Percentiles rank a stretch among this genome's conserved stretches.
Conservation (phyloP, 2,888 invertebrate genomes). For the Melinaea menophilus region DNA sequence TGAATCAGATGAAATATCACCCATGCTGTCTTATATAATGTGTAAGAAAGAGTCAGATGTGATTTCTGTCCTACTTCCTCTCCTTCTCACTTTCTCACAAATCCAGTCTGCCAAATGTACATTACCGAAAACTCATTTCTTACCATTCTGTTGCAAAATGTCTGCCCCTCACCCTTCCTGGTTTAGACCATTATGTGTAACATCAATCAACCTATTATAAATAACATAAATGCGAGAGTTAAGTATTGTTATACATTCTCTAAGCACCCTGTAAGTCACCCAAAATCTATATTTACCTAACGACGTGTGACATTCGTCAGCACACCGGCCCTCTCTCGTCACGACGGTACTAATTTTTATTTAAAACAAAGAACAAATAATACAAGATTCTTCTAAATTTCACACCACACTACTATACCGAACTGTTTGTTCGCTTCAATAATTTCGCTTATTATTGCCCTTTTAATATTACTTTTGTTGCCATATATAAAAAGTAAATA, state of each 20-base stretch:
- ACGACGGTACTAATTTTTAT: slow-evolving; percentile 48
- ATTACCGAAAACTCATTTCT: neutral
- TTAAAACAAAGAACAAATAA: slow-evolving; percentile 38
- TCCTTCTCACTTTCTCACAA: neutral
- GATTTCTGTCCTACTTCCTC: too few relatives aligned
- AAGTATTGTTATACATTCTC: slow-evolving; percentile 14
- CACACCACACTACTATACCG: slow-evolving; percentile 25
- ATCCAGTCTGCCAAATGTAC: too few relatives aligned
- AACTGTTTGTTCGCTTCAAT: neutral
- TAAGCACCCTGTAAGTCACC: slow-evolving; percentile 37
- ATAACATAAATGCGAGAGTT: neutral
- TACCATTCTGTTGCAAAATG: neutral
- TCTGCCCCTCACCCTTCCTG: too few relatives aligned
- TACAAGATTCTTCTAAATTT: slow-evolving; percentile 29
- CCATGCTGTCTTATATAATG: too few relatives aligned
- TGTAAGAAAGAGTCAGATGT: too few relatives aligned
- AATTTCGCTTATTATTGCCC: too few relatives aligned
- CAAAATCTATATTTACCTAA: slow-evolving; percentile 41
- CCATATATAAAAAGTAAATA: too few relatives aligned
- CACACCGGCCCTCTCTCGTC: slow-evolving; percentile 50
- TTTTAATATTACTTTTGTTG: too few relatives aligned
- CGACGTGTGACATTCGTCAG: slow-evolving; percentile 60
- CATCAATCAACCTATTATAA: too few relatives aligned
- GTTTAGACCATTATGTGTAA: too few relatives aligned
- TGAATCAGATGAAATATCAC: too few relatives aligned